Evolutionary conservation across 2,113 vertebrate species (phyloP), one percentile per base, ranked within the genome.

Genomic region (Thalassarche chlororhynchos): DNA sequence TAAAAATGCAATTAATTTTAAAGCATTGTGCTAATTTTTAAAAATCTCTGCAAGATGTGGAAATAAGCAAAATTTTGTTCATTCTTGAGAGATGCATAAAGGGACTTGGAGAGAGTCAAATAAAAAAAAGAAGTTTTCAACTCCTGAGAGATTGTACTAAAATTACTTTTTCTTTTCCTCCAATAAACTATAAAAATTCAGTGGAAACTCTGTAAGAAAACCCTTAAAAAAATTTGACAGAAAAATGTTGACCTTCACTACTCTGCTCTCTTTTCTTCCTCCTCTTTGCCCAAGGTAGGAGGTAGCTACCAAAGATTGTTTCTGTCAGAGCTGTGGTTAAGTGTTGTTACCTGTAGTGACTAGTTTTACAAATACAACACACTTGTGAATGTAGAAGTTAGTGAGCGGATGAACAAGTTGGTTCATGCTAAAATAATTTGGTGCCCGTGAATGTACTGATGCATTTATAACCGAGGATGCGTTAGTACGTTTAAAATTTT

Each of bases 1-100:
- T 34, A 26, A 92, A 94, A 93, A 90, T 80, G 57, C 44, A 84
- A 97, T 96, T 96, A 93, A 79, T 92, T 95, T 89, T 84, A 71
- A 89, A 76, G 31, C 5, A 29, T 85, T 68, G 36, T 93, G 52
- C 44, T 91, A 83, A 91, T 58, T 89, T 36, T 36, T 1, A 1
- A 6, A 91, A 81, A 49, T 49, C 44, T 71, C 31, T 91, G 52
- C 19, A 75, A 89, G 46, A 40, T 64, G 36, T 89, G 70, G 74
- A 69, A 65, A 58, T 80, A 49, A 31, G 2, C n/a, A 47, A 88
- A 60, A 19, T 69, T 91, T 93, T 70, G 18, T 62, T 87, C 60
- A 51, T 3, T 78, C 69, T 36, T 89, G 24, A 80, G 65, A 70
- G 36, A 31, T 58, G 36, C 7, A 42, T 28, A n/a, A 76, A 72